Conservation (phyloP, 1,140 invertebrate species). For the Drosophila ironensis region DNA sequence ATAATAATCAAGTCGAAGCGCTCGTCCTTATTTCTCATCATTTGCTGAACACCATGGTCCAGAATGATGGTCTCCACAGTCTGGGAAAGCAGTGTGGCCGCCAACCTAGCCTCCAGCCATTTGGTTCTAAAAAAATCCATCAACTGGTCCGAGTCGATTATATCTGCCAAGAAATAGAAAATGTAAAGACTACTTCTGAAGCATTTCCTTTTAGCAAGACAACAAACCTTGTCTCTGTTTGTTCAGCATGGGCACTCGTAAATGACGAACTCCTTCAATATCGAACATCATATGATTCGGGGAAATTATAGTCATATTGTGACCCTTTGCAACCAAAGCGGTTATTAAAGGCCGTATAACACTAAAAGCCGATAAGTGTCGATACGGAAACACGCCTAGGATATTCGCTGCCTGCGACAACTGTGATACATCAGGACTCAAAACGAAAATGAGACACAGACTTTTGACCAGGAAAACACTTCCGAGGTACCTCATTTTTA, state of each 20-base stretch:
- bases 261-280: constrained; percentile 30
- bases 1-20: constrained; percentile 60
- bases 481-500: constrained; percentile 8
- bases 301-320: constrained; percentile 40
- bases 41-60: constrained; percentile 24
- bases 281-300: not conserved
- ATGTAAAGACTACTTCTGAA: no score
- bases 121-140: not conserved
- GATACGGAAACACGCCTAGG: constrained; percentile 34
- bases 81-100: not conserved
- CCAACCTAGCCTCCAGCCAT: constrained; percentile 18
- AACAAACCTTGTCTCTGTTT: constrained; percentile 15
- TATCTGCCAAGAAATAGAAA: no score
- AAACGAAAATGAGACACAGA: constrained; percentile 3
- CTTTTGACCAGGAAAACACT: not conserved
- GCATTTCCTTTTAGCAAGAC: no score
- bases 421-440: no score
- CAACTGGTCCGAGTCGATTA: no score
- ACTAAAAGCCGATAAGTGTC: constrained; percentile 6
- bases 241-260: constrained; percentile 26
- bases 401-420: constrained; percentile 37
- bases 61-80: constrained; percentile 13
- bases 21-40: constrained; percentile 22
- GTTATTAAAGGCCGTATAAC: constrained; percentile 19
- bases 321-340: constrained; percentile 15